Evolutionary conservation across 2,797 vertebrate genomes (phyloP).

Genomic region (Amblyopsis hoosieri): DNA sequence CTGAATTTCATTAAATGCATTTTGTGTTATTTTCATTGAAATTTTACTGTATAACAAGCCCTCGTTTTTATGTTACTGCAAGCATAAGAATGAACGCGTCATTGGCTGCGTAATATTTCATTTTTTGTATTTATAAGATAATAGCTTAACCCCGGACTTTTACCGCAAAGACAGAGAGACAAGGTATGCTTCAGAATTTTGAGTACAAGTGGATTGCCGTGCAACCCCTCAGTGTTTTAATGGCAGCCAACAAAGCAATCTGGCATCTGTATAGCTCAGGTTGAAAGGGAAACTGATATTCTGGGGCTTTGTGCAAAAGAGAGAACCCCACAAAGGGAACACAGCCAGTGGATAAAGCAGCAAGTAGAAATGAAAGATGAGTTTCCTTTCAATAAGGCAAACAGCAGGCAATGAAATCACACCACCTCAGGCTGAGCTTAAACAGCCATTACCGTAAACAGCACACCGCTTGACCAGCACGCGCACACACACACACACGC

Average conservation of each 20-base stretch:
- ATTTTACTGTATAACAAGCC: constrained; percentile 83
- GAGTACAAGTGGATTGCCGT: constrained; percentile 70
- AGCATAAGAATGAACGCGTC: constrained; percentile 71
- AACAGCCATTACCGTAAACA: constrained; percentile 50
- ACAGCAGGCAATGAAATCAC: constrained; percentile 53
- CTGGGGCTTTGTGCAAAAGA: constrained; percentile 72
- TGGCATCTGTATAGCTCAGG: constrained; percentile 49
- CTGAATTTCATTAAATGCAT: constrained; percentile 87
- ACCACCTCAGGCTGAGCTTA: constrained; percentile 55
- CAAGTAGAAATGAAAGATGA: constrained; percentile 65
- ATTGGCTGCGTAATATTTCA: constrained; percentile 76
- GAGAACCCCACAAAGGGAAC: constrained; percentile 62
- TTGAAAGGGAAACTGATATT: constrained; percentile 74
- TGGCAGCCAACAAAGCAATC: constrained; percentile 73
- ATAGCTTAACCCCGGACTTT: constrained; percentile 79
- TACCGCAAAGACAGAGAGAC: constrained; percentile 63
- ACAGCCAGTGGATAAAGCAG: constrained; percentile 73
- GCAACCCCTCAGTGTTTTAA: constrained; percentile 66
- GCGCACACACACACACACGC: constrained; percentile 17
- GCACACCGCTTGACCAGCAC: constrained; percentile 35
- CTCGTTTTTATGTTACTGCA: constrained; percentile 81
- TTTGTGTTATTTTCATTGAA: constrained; percentile 84
- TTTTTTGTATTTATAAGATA: constrained; percentile 78
- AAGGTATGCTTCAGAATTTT: constrained; percentile 64
- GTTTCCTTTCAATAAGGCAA: constrained; percentile 61